phyloP scores from a whole-genome alignment of 1,140 invertebrate species.

The Philotrypesis tridentata region DNA sequence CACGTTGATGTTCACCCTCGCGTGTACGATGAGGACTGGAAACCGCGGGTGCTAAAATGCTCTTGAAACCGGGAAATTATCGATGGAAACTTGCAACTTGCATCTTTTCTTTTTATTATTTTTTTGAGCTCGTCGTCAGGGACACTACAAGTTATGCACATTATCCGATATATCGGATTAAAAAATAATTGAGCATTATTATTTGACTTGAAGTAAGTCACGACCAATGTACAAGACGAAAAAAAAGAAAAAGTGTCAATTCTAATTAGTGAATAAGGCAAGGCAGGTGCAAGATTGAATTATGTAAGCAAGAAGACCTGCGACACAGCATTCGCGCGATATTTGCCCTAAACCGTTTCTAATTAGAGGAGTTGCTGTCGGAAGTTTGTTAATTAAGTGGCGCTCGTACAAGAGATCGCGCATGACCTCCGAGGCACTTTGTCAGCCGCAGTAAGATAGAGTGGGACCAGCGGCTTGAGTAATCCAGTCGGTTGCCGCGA shows the following conservation, averaged over 20 bases:
- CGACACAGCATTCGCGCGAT: conserved; percentile 7
- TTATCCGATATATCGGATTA: too few relatives aligned
- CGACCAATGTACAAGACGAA: too few relatives aligned
- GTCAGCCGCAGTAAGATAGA: conserved; percentile 5
- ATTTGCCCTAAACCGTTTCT: conserved; percentile 38
- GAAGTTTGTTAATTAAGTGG: conserved; percentile 49
- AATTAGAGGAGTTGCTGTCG: conserved; percentile 37
- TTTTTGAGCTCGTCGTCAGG: too few relatives aligned
- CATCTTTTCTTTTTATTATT: not conserved
- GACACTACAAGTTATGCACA: too few relatives aligned
- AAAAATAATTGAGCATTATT: too few relatives aligned
- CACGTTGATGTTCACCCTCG: conserved; percentile 48
- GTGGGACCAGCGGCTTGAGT: not conserved
- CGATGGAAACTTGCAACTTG: too few relatives aligned
- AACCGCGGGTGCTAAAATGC: not conserved
- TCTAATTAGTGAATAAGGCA: conserved; percentile 22
- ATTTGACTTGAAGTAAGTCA: too few relatives aligned
- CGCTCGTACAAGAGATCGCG: conserved; percentile 6
- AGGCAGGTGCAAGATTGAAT: not conserved
- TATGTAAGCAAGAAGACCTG: not conserved
- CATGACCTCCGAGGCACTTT: conserved; percentile 28
- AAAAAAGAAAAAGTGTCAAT: conserved; percentile 12
- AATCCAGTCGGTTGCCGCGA: not conserved
- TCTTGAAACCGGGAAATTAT: not conserved
- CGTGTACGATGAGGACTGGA: not conserved